These are phyloP conservation scores for Colaptes auratus DNA, from an alignment of 2,113 vertebrate genomes.

Conservation along the genomic window DNA sequence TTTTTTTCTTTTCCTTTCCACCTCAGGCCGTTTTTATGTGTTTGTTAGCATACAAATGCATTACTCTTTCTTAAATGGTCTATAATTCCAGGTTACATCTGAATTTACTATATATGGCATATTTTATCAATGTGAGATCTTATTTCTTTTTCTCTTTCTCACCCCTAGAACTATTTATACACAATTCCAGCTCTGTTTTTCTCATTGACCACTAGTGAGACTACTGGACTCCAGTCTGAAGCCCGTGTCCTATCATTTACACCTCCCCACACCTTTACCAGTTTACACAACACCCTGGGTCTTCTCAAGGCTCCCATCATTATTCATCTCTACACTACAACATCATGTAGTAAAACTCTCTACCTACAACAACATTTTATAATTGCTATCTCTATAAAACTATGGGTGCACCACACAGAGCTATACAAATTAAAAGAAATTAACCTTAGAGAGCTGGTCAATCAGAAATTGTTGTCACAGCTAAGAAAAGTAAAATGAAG, in stretches of 20 bases:
- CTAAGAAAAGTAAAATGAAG: not conserved
- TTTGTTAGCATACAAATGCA: not conserved
- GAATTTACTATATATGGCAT: not conserved
- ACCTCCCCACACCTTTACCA: not conserved
- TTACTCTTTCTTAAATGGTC: not conserved
- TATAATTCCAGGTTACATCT: not conserved
- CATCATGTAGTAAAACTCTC: not conserved
- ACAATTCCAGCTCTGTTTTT: not conserved
- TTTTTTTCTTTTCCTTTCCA: not conserved
- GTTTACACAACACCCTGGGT: accelerated
- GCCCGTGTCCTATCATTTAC: no score
- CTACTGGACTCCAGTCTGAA: not conserved
- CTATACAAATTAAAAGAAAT: not conserved
- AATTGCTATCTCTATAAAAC: not conserved
- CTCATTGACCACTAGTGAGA: no score
- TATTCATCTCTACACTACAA: not conserved
- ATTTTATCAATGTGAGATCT: not conserved
- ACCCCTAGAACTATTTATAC: not conserved
- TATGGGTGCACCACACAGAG: not conserved
- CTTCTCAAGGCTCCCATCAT: not conserved
- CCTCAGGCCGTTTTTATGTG: not conserved
- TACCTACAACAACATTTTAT: not conserved
- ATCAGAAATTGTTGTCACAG: not conserved
- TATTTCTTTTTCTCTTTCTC: not conserved
- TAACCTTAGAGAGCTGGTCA: not conserved